phyloP scores from a whole-genome alignment of 2,888 invertebrate genomes.

The Eupithecia abbreviata region DNA sequence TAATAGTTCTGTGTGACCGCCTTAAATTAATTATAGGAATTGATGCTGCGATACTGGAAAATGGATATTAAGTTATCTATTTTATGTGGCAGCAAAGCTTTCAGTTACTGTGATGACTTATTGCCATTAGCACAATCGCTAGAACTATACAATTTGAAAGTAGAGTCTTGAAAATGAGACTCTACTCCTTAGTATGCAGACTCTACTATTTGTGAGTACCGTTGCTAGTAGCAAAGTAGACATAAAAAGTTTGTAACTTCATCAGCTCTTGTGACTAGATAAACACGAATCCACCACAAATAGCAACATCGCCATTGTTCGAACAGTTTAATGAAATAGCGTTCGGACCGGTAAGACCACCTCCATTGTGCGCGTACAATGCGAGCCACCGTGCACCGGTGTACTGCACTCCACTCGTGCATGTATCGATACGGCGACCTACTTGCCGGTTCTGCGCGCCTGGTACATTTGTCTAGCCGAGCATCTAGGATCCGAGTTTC shows the following conservation, averaged over 20 bases:
- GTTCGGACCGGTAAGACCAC: constrained; percentile 31
- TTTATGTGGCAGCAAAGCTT: not conserved
- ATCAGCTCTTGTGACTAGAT: not conserved
- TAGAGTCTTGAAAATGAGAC: not conserved
- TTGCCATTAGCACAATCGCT: not conserved
- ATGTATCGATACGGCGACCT: constrained; percentile 52
- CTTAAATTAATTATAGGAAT: constrained; percentile 71
- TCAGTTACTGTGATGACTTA: not conserved
- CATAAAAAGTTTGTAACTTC: not conserved
- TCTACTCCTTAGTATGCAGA: not conserved
- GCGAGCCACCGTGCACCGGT: constrained; percentile 45
- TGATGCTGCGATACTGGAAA: not conserved
- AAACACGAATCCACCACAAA: constrained; percentile 2
- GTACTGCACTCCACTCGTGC: constrained; percentile 27
- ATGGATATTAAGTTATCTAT: not conserved
- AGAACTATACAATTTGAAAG: not conserved
- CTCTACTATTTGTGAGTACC: not conserved
- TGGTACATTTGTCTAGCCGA: constrained; percentile 51
- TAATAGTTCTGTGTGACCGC: constrained; percentile 63
- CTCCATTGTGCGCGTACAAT: constrained; percentile 42
- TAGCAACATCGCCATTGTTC: constrained; percentile 20
- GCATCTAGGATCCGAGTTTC: constrained; percentile 44
- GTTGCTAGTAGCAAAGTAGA: not conserved
- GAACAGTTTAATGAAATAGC: constrained; percentile 27
- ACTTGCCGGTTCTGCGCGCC: constrained; percentile 52